phyloP scores from a whole-genome alignment of 2,113 vertebrate genomes.

The Alethe diademata region DNA sequence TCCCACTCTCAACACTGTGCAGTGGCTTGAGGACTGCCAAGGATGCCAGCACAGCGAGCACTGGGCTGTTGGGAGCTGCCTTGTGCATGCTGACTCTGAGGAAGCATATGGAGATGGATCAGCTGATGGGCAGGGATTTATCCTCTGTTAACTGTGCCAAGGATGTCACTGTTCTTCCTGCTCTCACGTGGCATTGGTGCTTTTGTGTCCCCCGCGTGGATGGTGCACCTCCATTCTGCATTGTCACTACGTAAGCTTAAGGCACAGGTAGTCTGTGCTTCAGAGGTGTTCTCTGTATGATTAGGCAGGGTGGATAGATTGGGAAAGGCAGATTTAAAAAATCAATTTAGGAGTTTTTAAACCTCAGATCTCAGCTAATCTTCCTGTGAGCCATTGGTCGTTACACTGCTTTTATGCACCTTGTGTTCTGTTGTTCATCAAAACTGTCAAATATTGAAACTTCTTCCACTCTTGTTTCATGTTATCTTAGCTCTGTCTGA shows the following conservation, averaged over 20 bases:
- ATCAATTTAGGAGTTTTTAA: background rate
- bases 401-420: background rate
- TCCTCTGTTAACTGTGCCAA: background rate
- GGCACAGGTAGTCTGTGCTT: background rate
- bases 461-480: background rate
- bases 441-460: background rate
- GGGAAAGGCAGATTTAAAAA: background rate
- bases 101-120: background rate
- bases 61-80: background rate
- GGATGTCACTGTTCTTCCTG: background rate
- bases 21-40: background rate
- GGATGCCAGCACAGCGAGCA: background rate
- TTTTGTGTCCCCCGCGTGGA: background rate
- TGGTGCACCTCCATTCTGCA: background rate
- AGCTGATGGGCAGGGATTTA: background rate
- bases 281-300: background rate
- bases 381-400: background rate
- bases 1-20: background rate
- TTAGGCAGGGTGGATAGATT: background rate
- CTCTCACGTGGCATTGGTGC: background rate
- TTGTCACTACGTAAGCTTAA: rapidly evolving
- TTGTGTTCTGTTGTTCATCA: background rate
- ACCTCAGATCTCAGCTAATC: background rate
- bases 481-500: background rate
- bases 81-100: background rate